Evolutionary conservation across 2,797 vertebrate species (phyloP).

Genomic region (Yasuhikotakia modesta): DNA sequence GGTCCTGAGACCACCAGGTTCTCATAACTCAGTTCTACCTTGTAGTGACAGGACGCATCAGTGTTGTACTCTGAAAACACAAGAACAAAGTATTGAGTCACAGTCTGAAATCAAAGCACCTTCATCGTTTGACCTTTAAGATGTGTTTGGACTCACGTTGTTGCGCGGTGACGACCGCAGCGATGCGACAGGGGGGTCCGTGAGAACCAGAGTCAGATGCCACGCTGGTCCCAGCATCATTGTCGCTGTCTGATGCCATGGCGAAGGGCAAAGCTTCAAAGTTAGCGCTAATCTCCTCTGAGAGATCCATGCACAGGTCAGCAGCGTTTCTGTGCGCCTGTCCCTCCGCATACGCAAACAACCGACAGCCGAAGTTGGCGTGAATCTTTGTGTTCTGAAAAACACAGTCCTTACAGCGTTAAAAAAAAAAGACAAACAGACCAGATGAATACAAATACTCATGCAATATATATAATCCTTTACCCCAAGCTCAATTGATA

Average conservation of each 20-base stretch:
- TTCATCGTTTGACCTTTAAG: too few species aligned
- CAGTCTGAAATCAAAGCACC: too few species aligned
- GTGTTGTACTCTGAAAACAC: conserved; percentile 89
- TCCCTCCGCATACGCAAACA: conserved; percentile 93
- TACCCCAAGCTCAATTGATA: too few species aligned
- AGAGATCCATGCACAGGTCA: conserved; percentile 92
- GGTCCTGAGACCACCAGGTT: conserved; percentile 95
- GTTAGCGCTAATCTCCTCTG: conserved; percentile 98
- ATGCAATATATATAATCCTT: background rate
- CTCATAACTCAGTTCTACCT: conserved; percentile 95
- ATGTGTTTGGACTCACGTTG: conserved; percentile 80
- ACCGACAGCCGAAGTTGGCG: conserved; percentile 92
- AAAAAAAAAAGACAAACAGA: background rate
- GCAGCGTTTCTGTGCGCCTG: conserved; percentile 97
- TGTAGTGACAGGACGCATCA: conserved; percentile 92
- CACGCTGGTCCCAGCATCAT: conserved; percentile 94
- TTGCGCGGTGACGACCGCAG: conserved; percentile 88
- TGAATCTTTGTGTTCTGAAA: conserved; percentile 94
- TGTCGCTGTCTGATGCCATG: conserved; percentile 98
- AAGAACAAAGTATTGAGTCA: background rate
- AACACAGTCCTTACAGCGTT: background rate
- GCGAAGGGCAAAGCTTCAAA: conserved; percentile 98
- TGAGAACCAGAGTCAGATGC: conserved; percentile 94
- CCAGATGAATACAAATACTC: background rate
- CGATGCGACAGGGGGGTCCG: conserved; percentile 93